Evolutionary conservation across 2,797 vertebrate genomes (phyloP).

Genomic region (Tachyglossus aculeatus): DNA sequence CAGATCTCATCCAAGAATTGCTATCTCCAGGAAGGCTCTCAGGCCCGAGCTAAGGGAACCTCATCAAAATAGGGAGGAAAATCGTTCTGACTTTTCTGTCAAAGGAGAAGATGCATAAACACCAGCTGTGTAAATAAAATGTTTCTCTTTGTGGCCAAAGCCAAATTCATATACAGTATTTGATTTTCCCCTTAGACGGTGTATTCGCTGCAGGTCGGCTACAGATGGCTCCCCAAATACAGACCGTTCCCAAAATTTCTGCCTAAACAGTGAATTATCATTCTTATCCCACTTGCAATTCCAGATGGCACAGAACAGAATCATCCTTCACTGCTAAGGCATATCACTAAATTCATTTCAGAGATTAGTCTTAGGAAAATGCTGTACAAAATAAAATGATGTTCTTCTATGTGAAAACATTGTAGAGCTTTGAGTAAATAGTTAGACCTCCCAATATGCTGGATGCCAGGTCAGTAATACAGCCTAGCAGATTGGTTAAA

Average conservation of each 20-base stretch:
- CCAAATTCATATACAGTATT: not conserved
- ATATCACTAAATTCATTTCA: not conserved
- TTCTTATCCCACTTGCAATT: not conserved
- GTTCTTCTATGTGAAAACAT: no score
- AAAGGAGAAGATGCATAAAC: not conserved
- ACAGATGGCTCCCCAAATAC: rapidly evolving
- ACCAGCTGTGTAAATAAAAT: not conserved
- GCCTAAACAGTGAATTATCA: rapidly evolving
- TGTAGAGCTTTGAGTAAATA: no score
- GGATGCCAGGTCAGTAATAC: no score
- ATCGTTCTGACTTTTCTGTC: not conserved
- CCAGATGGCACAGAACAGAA: not conserved
- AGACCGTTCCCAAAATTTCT: rapidly evolving
- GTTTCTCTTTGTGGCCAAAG: not conserved
- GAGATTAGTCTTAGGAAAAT: not conserved
- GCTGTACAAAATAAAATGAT: no score
- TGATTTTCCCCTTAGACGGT: not conserved
- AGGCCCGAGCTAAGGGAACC: not conserved
- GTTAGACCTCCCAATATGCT: no score
- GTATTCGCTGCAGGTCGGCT: not conserved
- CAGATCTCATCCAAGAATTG: not conserved
- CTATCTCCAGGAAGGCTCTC: not conserved
- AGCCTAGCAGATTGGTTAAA: no score
- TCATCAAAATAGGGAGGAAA: not conserved
- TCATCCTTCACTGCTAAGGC: not conserved